Base-by-base conservation (phyloP, 2,113 vertebrate species). In the Pterocles burchelli region DNA sequence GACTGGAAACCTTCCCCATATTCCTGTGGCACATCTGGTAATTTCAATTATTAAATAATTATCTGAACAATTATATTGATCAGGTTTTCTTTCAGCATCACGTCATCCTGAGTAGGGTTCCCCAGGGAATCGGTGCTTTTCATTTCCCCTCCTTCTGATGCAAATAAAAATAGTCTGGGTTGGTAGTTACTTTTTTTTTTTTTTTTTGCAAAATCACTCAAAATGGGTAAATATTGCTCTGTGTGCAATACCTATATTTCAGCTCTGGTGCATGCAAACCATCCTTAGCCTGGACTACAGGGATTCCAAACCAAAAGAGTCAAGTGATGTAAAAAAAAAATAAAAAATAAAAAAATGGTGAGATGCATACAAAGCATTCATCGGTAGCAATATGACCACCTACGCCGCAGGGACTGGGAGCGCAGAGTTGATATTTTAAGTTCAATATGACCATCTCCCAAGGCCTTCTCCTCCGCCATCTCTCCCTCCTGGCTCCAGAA, bases 401-500 rank as follows among this genome's bases (percentile, higher is more conserved):
- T 65, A 16, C 4, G 5, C 33, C 55, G 55, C 1, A 1, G 34
- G 66, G n/a, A 46, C 41, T 43, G 48, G 90, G 88, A 81, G 55
- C 1, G 3, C 29, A 59, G 54, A 65, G 80, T n/a, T 90, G 89
- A 59, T 74, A 28, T 93, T 86, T 86, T 78, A 78, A 93, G 83
- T 95, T 90, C 29, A 95, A 89, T 92, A 93, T 91, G 96, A 97
- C 75, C 87, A 63, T 49, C 66, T 96, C 80, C 86, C 7, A 16
- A 79, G 85, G 92, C 80, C 61, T 70, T 96, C 83, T 79, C 83
- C 80, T 78, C 57, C 5, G 67, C 85, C 6, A 63, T 34, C 78
- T 91, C 90, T 88, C 85, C 49, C 96, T 97, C 94, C 80, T 49
- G 85, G 88, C 89, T 41, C 97, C 97, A 98, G 94, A 97, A 97